These are phyloP conservation scores for Enteromius mattozi DNA, from an alignment of 2,797 vertebrate species.

Conservation along the genomic window DNA sequence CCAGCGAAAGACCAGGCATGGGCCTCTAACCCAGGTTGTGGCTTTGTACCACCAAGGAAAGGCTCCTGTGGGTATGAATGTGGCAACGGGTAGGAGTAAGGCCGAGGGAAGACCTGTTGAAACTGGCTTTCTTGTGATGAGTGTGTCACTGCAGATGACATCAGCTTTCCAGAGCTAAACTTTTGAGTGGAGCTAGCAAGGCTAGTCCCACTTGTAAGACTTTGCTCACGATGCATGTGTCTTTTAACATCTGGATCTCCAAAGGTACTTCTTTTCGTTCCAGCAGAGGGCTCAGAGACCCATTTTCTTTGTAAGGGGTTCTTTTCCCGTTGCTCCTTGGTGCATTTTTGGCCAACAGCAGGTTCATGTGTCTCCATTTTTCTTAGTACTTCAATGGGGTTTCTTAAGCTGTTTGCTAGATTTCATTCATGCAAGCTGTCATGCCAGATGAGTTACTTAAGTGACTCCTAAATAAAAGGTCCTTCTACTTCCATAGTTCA, in stretches of 20 bases:
- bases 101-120: constrained; percentile 80
- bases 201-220: constrained; percentile 72
- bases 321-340: constrained; percentile 89
- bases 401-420: constrained; percentile 78
- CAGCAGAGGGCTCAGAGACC: constrained; percentile 89
- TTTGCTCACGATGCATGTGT: constrained; percentile 83
- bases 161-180: constrained; percentile 86
- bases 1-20: constrained; percentile 91
- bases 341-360: constrained; percentile 87
- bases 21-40: constrained; percentile 90
- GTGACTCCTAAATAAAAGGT: constrained; percentile 77
- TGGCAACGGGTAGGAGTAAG: constrained; percentile 88
- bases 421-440: constrained; percentile 65
- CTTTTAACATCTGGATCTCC: constrained; percentile 84
- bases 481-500: constrained; percentile 78
- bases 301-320: constrained; percentile 87
- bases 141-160: constrained; percentile 80
- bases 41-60: constrained; percentile 88
- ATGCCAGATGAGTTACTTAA: constrained; percentile 82
- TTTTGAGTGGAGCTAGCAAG: constrained; percentile 81
- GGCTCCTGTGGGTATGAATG: constrained; percentile 93
- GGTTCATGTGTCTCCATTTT: constrained; percentile 93
- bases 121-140: constrained; percentile 84
- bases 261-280: constrained; percentile 88
- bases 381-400: constrained; percentile 58